These are phyloP conservation scores for Papilio glaucus DNA, from an alignment of 1,140 invertebrate genomes.

Conservation along the genomic window DNA sequence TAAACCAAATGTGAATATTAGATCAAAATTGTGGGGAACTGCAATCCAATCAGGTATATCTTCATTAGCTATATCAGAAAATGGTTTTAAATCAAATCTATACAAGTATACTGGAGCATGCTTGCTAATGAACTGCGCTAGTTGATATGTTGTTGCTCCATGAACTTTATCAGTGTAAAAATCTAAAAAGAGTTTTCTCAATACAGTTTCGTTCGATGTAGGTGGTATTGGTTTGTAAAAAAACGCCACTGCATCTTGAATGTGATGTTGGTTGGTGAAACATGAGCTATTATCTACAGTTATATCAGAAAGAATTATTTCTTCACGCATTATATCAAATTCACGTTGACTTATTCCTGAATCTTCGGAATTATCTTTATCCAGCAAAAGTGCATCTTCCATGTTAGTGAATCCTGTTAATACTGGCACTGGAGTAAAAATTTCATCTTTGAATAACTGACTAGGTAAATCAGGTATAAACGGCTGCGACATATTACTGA, in stretches of 20 bases:
- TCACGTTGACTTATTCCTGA: constrained; percentile 82
- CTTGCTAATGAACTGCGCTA: constrained; percentile 86
- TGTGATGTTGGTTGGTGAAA: constrained; percentile 86
- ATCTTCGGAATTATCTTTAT: constrained; percentile 83
- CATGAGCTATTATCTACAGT: constrained; percentile 86
- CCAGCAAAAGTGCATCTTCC: constrained; percentile 88
- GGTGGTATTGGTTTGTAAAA: constrained; percentile 88
- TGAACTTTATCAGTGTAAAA: constrained; percentile 90
- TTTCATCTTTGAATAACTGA: constrained; percentile 84
- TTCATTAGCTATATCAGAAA: constrained; percentile 84
- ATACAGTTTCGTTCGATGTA: constrained; percentile 83
- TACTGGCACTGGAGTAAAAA: constrained; percentile 87
- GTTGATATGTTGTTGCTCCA: constrained; percentile 86
- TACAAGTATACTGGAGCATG: constrained; percentile 86
- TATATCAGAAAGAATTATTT: constrained; percentile 85
- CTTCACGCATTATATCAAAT: constrained; percentile 85
- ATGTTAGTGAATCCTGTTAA: constrained; percentile 90
- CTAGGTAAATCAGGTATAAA: constrained; percentile 87
- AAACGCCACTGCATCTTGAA: constrained; percentile 89
- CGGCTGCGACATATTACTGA: constrained; percentile 86
- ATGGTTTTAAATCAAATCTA: constrained; percentile 89
- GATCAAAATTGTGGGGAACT: constrained; percentile 91
- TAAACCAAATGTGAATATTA: constrained; percentile 91
- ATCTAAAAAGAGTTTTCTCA: constrained; percentile 86
- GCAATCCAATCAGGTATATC: constrained; percentile 89